A percentile compares a stretch with the other conserved stretches of the same genome.
Conservation (phyloP, 2,888 invertebrate genomes). For the Encarsia formosa region DNA sequence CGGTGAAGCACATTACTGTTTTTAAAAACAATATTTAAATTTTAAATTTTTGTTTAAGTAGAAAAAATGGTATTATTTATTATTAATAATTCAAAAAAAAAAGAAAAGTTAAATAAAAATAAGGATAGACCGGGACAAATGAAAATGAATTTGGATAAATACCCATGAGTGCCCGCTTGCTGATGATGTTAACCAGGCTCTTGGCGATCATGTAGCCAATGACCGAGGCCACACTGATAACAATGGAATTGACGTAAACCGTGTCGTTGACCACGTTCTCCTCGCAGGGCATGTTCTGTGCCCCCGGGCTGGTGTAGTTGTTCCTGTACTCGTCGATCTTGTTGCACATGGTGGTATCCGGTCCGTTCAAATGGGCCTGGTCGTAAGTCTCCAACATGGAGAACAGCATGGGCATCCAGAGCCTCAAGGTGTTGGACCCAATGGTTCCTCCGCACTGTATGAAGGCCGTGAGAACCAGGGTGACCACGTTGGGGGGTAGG, state of each 20-base stretch:
- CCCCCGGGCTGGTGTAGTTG: neutral
- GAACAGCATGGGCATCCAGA: slow-evolving; percentile 86
- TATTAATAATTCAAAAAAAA: no score
- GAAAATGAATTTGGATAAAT: no score
- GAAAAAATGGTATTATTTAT: neutral
- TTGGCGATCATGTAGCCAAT: slow-evolving; percentile 62
- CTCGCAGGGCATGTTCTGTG: no score
- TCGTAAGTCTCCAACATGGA: slow-evolving; percentile 60
- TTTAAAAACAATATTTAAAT: neutral
- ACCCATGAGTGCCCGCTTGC: slow-evolving; percentile 57
- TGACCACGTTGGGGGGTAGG: slow-evolving; percentile 59
- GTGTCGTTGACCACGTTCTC: slow-evolving; percentile 51
- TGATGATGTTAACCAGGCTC: slow-evolving; percentile 54
- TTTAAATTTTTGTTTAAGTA: neutral
- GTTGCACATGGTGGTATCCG: slow-evolving; percentile 25
- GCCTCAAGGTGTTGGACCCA: slow-evolving; percentile 77
- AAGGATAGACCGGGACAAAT: no score
- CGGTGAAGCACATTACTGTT: slow-evolving; percentile 43
- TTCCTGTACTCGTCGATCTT: slow-evolving; percentile 24
- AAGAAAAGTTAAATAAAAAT: no score
- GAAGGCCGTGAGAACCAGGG: slow-evolving; percentile 62
- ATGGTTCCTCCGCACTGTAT: slow-evolving; percentile 65
- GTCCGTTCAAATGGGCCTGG: slow-evolving; percentile 34
- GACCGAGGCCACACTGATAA: slow-evolving; percentile 62
- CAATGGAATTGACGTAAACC: slow-evolving; percentile 67